These are phyloP conservation scores for Synchiropus splendidus DNA, from an alignment of 2,113 vertebrate genomes.

Conservation along the genomic window DNA sequence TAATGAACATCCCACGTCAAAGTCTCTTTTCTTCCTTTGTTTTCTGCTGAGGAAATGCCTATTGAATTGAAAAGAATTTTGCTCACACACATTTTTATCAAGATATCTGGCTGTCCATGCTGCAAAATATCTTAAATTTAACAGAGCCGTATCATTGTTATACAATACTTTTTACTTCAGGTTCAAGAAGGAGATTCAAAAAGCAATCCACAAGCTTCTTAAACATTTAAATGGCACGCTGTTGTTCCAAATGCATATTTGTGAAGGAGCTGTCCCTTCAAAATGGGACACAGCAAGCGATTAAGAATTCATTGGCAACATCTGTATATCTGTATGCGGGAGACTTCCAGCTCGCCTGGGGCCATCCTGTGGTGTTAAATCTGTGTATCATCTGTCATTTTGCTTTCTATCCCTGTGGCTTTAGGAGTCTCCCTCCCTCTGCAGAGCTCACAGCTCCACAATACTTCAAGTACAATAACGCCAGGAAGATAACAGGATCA, in stretches of 20 bases:
- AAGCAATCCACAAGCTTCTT: too few species aligned
- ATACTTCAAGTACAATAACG: conserved; percentile 39
- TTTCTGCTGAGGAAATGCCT: too few species aligned
- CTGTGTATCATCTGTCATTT: conserved; percentile 53
- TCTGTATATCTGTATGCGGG: conserved; percentile 27
- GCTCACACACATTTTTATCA: too few species aligned
- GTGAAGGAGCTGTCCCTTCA: conserved; percentile 7
- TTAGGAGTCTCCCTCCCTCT: conserved; percentile 28
- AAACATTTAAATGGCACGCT: too few species aligned
- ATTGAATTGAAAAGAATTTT: too few species aligned
- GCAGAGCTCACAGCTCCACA: conserved; percentile 17
- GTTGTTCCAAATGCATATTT: conserved; percentile 15
- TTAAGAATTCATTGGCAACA: conserved; percentile 19
- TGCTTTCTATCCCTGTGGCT: conserved; percentile 33
- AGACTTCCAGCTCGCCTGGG: conserved; percentile 43
- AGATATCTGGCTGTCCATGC: too few species aligned
- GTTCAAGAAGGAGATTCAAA: too few species aligned
- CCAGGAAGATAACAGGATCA: conserved; percentile 44
- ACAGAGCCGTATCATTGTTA: too few species aligned
- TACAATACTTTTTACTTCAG: too few species aligned
- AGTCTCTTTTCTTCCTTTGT: too few species aligned
- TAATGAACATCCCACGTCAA: too few species aligned
- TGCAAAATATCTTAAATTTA: too few species aligned
- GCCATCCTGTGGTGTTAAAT: conserved; percentile 51
- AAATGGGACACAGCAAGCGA: conserved; percentile 11